Evolutionary conservation across 1,140 invertebrate genomes (phyloP).

Genomic region (Nylanderia fulva): DNA sequence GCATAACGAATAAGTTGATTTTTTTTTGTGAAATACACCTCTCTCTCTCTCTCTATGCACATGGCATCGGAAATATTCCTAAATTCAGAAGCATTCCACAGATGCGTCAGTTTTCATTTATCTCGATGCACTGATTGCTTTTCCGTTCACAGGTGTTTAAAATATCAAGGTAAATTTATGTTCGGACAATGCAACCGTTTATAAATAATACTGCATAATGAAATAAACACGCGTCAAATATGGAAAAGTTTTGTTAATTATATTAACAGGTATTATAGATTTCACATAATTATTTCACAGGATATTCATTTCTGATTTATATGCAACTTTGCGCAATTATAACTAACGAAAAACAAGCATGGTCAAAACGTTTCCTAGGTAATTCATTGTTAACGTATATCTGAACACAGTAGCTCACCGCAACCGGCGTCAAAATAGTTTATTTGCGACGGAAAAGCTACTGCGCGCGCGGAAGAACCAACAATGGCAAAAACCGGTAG

Average conservation of each 20-base stretch:
- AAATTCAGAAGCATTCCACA: constrained; percentile 60
- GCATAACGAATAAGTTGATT: constrained; percentile 51
- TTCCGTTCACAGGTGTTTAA: constrained; percentile 25
- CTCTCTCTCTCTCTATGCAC: constrained; percentile 7
- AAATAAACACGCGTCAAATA: neutral
- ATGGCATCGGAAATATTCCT: constrained; percentile 52
- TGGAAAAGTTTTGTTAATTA: constrained; percentile 18
- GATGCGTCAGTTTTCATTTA: constrained; percentile 57
- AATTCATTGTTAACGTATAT: constrained; percentile 38
- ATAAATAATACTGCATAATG: constrained; percentile 1
- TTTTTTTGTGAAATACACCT: constrained; percentile 30
- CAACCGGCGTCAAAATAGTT: constrained; percentile 33
- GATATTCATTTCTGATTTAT: constrained; percentile 27
- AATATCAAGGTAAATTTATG: constrained; percentile 27
- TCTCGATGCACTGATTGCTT: constrained; percentile 31
- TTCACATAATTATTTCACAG: constrained; percentile 6
- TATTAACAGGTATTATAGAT: constrained; percentile 16
- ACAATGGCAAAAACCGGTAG: constrained; percentile 5
- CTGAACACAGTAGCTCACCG: constrained; percentile 30
- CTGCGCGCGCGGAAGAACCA: constrained; percentile 6
- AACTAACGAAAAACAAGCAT: constrained; percentile 35
- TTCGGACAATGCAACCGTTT: neutral
- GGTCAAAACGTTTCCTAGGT: constrained; percentile 19
- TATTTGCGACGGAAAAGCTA: constrained; percentile 39
- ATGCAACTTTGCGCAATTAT: constrained; percentile 18